Base-by-base conservation (phyloP, 2,113 vertebrate species). In the Rhinopomastus cyanomelas region DNA sequence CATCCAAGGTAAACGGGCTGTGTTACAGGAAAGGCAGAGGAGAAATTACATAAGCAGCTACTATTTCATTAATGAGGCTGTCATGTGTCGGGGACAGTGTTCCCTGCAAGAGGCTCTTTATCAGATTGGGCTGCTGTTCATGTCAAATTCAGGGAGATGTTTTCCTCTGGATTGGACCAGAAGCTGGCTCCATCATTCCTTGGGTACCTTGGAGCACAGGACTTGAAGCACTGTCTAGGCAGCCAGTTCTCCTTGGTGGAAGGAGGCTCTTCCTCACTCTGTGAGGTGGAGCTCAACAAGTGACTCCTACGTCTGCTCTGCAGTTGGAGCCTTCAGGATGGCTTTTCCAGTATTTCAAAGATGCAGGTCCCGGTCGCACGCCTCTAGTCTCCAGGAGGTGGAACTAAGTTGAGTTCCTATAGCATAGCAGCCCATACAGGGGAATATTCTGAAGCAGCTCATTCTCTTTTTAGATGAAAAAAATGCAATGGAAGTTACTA, bases 401-500 rank as follows among this genome's bases (percentile, higher is more conserved):
- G 75, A 79, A 21, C 37, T 69, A 37, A 42, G 12, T 52, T 87
- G 74, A 18, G 21, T 75, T 91, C 49, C 56, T 87, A 55, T 55
- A 84, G 62, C 0, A 2, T 53, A 73, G 81, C 74, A 88, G 59
- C 65, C 78, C 48, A 15, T 15, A 21, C 51, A 69, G 60, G 32
- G 36, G 39, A 84, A 29, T 94, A 29, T 89, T 89, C 74, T 87
- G 77, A 84, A 91, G 61, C 67, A 71, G 48, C 75, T 94, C 60
- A 15, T 85, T 69, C 90, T 90, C 87, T 85, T 87, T 95, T 92
- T 90, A 73, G 67, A 61, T 72, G 5, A 64, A 83, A 59, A 61
- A 71, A 66, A 82, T 87, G 87, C 81, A 46, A 52, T 87, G 81
- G 52, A 88, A 85, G 87, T 80, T 95, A 62, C 94, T 96, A 93